A percentile compares a stretch with the other conserved stretches of the same genome.
These are phyloP conservation scores for Pristis pectinata DNA, from an alignment of 2,797 vertebrate genomes.

Conservation along the genomic window DNA sequence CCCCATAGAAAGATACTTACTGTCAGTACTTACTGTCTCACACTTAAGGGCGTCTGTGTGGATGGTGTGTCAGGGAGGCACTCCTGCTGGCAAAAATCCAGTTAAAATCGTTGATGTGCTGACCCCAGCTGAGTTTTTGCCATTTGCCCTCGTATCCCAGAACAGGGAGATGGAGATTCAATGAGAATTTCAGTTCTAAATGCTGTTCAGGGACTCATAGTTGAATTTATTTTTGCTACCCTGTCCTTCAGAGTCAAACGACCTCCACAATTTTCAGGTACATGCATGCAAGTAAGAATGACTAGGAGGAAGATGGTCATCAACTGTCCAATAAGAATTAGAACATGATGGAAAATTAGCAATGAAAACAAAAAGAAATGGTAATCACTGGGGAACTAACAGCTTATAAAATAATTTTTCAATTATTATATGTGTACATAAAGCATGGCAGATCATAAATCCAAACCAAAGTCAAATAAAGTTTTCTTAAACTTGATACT, in stretches of 20 bases:
- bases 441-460: not conserved
- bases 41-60: not conserved
- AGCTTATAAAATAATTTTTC: not conserved
- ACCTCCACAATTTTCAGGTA: not conserved
- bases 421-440: not conserved
- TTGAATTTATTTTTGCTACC: not conserved
- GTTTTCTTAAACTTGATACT: slow-evolving; percentile 4
- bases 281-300: not conserved
- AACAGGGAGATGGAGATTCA: no score
- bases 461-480: not conserved
- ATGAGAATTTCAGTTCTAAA: not conserved
- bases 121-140: not conserved
- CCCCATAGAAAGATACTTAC: not conserved
- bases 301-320: not conserved
- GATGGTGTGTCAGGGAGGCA: not conserved
- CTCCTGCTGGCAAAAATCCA: not conserved
- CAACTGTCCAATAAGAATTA: not conserved
- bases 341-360: not conserved
- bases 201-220: not conserved
- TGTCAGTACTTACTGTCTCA: no score
- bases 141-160: not conserved
- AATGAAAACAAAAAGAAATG: not conserved
- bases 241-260: not conserved
- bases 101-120: not conserved
- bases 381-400: not conserved